Percentiles rank a stretch among this genome's conserved stretches.
Evolutionary conservation across 2,888 invertebrate species (phyloP).

Genomic region (Neria commutata): DNA sequence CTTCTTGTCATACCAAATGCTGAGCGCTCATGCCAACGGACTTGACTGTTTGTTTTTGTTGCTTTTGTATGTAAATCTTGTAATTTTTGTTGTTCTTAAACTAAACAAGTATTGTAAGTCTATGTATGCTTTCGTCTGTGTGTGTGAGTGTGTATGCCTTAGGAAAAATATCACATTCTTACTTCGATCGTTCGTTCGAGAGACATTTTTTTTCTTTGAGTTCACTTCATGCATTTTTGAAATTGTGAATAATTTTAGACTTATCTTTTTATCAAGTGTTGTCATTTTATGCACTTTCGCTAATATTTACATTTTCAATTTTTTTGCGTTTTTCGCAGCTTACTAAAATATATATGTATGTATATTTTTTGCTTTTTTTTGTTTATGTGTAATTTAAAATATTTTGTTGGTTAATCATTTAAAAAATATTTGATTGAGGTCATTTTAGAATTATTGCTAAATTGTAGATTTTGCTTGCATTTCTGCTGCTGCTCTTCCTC

Average conservation of each 20-base stretch:
- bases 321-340: constrained; percentile 22
- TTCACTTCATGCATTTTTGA: constrained; percentile 31
- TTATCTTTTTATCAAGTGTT: constrained; percentile 33
- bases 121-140: constrained; percentile 20
- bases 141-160: constrained; percentile 50
- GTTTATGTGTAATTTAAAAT: constrained; percentile 29
- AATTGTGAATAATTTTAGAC: constrained; percentile 28
- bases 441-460: constrained; percentile 62
- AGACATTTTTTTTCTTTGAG: constrained; percentile 48
- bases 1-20: background rate
- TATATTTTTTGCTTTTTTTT: constrained; percentile 28
- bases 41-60: background rate
- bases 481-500: constrained; percentile 18
- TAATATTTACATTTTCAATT: constrained; percentile 21
- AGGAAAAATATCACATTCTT: constrained; percentile 63
- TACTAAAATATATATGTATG: constrained; percentile 23
- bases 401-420: constrained; percentile 44
- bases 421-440: constrained; percentile 61
- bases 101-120: too few relatives aligned
- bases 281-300: constrained; percentile 23
- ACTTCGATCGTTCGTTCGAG: constrained; percentile 63
- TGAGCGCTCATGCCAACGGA: background rate
- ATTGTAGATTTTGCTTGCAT: constrained; percentile 31
- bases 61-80: too few relatives aligned
- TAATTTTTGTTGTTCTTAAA: too few relatives aligned